These are phyloP conservation scores for Actias luna DNA, from an alignment of 2,888 invertebrate genomes.

Conservation along the genomic window DNA sequence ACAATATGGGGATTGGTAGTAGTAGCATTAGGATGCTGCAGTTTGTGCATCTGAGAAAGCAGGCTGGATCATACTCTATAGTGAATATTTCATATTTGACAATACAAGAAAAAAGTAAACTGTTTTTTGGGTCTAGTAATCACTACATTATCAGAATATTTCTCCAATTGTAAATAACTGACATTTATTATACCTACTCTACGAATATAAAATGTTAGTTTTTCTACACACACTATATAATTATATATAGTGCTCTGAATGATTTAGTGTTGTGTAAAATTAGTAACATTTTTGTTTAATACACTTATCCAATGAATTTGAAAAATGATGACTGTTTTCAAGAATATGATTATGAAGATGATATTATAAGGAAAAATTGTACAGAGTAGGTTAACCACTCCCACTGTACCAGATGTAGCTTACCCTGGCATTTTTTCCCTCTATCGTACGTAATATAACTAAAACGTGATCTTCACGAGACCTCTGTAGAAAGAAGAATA, in stretches of 20 bases:
- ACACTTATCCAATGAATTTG: slow-evolving; percentile 16
- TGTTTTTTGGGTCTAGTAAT: too few species aligned
- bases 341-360: slow-evolving; percentile 40
- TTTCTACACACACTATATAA: not conserved
- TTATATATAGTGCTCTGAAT: not conserved
- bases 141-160: not conserved
- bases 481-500: slow-evolving; percentile 60
- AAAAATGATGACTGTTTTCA: not conserved
- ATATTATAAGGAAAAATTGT: slow-evolving; percentile 39
- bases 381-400: slow-evolving; percentile 65
- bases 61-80: too few species aligned
- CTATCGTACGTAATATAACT: slow-evolving; percentile 37
- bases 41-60: too few species aligned
- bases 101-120: too few species aligned
- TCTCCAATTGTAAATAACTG: not conserved
- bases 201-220: not conserved
- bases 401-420: slow-evolving; percentile 64
- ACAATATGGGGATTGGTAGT: too few species aligned
- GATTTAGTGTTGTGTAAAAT: not conserved
- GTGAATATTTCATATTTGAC: too few species aligned
- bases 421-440: slow-evolving; percentile 76
- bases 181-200: not conserved
- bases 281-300: slow-evolving; percentile 17
- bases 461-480: slow-evolving; percentile 37
- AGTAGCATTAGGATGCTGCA: too few species aligned